Base-by-base conservation (phyloP, 2,113 vertebrate species). In the Lagenorhynchus albirostris region DNA sequence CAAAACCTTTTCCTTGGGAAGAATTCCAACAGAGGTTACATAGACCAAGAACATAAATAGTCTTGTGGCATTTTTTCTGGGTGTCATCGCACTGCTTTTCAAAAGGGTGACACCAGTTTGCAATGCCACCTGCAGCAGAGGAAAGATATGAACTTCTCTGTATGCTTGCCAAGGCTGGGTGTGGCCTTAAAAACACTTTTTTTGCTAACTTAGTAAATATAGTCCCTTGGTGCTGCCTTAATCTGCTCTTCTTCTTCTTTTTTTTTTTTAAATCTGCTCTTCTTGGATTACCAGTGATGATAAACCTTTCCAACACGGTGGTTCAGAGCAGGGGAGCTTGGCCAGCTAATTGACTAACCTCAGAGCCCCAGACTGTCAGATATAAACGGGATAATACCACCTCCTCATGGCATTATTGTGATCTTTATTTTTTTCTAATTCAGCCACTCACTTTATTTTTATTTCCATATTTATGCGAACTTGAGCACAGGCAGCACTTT, bases 1-100 rank as follows among this genome's bases (percentile, higher is more conserved):
- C 55, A 13, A 53, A 71, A 23, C 38, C 71, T 91, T 79, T 88
- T 50, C 70, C 44, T 76, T 33, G 85, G 76, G 85, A 21, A 68
- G 73, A 80, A 58, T 90, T 81, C 29, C 36, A 17, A 6, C 1
- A 13, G 36, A 41, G 31, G 20, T n/a, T 5, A 21, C 7, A 8
- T 68, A 44, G 62, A 44, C 68, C 15, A 23, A 44, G 71, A n/a
- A 26, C 33, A 23, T 5, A 36, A 55, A 33, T 8, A 26, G 71
- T 7, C 44, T 44, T 20, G 15, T 7, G 70, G n/a, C 62, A 14
- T 71, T 65, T 62, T 67, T 25, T 23, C 87, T 23, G 41, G 17
- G 25, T 33, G 25, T 55, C 31, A 29, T 23, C 7, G 0, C 21
- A 1, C 62, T 70, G 67, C 53, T 81, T 93, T 89, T 58, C 33